phyloP scores from a whole-genome alignment of 2,113 vertebrate species.

The Bos javanicus region DNA sequence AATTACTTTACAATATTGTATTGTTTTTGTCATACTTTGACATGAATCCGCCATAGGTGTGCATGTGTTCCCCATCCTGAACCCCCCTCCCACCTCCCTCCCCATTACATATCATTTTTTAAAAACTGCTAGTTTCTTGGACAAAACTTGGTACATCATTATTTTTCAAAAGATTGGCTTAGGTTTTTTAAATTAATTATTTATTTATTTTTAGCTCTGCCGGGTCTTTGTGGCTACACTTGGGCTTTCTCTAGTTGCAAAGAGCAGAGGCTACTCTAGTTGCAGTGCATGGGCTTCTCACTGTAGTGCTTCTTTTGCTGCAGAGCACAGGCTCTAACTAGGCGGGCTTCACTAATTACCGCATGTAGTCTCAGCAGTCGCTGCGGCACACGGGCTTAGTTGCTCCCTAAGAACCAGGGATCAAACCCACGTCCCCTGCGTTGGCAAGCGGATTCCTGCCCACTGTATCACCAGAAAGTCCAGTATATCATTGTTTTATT shows the following conservation, averaged over 20 bases:
- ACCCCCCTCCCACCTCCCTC: no score
- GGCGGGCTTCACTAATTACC: background rate
- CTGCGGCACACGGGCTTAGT: rapidly evolving
- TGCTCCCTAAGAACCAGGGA: background rate
- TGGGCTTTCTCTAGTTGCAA: background rate
- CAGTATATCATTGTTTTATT: background rate
- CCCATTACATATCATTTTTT: background rate
- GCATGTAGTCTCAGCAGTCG: background rate
- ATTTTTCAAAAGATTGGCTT: background rate
- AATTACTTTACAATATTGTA: no score
- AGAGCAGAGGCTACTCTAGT: background rate
- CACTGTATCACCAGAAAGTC: background rate
- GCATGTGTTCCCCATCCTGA: no score
- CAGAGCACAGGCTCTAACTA: background rate
- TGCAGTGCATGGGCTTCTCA: background rate
- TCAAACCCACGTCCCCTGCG: background rate
- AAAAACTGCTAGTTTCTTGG: background rate
- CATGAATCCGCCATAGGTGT: no score
- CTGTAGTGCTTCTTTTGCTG: background rate
- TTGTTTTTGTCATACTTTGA: no score
- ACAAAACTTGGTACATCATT: background rate
- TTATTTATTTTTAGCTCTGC: background rate
- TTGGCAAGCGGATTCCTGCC: background rate
- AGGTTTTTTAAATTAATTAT: background rate
- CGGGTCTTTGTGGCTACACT: background rate